A percentile compares a stretch with the other conserved stretches of the same genome.
Conservation (phyloP, 1,140 invertebrate genomes). For the Penaeus chinensis region DNA sequence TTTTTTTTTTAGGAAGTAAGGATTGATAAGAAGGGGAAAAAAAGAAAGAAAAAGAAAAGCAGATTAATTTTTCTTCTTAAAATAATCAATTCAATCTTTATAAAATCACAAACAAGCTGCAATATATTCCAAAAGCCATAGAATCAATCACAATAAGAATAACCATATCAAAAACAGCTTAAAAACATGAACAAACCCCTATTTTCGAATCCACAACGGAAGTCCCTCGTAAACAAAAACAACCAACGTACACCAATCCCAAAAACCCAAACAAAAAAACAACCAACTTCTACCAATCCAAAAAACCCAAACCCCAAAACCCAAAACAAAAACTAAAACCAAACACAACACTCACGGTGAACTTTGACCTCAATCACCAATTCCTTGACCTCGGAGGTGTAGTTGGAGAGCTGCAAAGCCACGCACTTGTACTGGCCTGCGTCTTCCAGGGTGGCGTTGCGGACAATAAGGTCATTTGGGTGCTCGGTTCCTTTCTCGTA, state of each 20-base stretch:
- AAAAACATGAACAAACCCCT: no score
- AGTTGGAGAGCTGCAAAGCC: conserved; percentile 70
- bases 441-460: conserved; percentile 71
- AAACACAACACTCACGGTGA: conserved; percentile 70
- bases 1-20: background rate
- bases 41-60: no score
- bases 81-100: no score
- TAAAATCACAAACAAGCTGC: no score
- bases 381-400: conserved; percentile 69
- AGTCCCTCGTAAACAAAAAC: background rate
- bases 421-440: conserved; percentile 72
- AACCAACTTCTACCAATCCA: background rate
- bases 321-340: background rate
- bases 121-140: no score
- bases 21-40: no score
- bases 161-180: background rate
- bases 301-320: background rate
- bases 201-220: no score
- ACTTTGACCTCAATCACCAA: conserved; percentile 71
- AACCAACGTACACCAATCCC: no score
- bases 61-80: no score
- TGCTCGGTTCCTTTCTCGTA: conserved; percentile 36
- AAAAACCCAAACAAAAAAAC: background rate
- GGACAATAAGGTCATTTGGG: conserved; percentile 70
- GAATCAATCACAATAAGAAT: background rate